Conservation (phyloP, 2,797 vertebrate species). For the Bradypodion pumilum region DNA sequence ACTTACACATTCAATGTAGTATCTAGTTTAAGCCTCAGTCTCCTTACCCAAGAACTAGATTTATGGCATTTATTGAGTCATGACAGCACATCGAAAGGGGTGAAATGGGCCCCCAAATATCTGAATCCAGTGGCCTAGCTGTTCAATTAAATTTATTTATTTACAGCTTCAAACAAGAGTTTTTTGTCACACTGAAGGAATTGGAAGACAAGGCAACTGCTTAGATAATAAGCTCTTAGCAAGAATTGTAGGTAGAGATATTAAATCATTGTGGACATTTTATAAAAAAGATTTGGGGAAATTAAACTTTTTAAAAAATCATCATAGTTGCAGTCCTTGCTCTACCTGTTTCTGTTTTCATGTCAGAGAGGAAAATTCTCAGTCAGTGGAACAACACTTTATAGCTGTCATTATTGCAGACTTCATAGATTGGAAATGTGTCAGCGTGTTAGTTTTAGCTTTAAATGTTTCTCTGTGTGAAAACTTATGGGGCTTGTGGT, state of each 20-base stretch:
- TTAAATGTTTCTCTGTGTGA: conserved; percentile 75
- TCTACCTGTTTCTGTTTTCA: conserved; percentile 69
- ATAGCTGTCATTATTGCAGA: conserved; percentile 73
- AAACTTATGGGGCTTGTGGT: conserved; percentile 77
- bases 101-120: neutral
- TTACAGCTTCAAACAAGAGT: neutral
- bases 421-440: conserved; percentile 79
- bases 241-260: conserved; percentile 65
- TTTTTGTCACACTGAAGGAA: conserved; percentile 28
- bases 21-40: neutral
- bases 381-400: conserved; percentile 71
- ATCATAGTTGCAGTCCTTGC: conserved; percentile 68
- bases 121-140: fast-evolving
- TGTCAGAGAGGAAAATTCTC: conserved; percentile 67
- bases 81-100: neutral
- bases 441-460: conserved; percentile 74
- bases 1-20: neutral
- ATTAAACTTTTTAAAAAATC: conserved; percentile 73
- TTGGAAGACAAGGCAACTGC: conserved; percentile 43
- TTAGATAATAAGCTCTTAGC: conserved; percentile 48
- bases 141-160: neutral
- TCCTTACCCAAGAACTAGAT: neutral
- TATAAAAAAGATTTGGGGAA: conserved; percentile 70
- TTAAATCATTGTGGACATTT: conserved; percentile 67
- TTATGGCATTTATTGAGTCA: neutral